These are phyloP conservation scores for Melanocharis versteri DNA, from an alignment of 2,113 vertebrate species.

Conservation along the genomic window DNA sequence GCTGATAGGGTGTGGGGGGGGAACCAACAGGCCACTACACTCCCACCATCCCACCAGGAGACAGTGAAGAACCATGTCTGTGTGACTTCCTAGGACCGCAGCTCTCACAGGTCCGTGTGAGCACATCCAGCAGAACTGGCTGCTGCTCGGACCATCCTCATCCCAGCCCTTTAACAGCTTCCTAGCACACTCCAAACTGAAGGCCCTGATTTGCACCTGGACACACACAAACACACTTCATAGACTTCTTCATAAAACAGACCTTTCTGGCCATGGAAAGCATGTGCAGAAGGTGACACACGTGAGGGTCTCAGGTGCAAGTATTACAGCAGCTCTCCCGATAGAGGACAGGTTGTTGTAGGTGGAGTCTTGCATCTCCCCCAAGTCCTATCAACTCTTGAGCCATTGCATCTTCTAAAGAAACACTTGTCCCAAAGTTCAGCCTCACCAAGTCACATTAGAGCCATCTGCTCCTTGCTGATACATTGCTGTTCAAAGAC, in stretches of 20 bases:
- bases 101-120: neutral
- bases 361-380: neutral
- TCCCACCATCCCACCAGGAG: neutral
- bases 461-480: neutral
- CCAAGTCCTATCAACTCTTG: neutral
- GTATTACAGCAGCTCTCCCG: neutral
- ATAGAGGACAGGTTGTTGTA: rapidly evolving
- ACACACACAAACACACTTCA: neutral
- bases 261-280: neutral
- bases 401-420: neutral
- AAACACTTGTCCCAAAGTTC: neutral
- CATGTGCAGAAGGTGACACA: neutral
- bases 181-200: neutral
- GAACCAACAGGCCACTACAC: neutral
- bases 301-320: rapidly evolving
- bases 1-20: neutral
- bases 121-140: neutral
- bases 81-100: no score
- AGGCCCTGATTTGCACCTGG: neutral
- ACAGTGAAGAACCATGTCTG: rapidly evolving
- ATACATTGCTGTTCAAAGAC: neutral
- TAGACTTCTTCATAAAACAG: neutral
- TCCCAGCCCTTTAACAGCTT: neutral
- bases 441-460: neutral
- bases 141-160: neutral